A percentile compares a stretch with the other conserved stretches of the same genome.
Conservation (phyloP, 2,797 vertebrate species). For the Syngnathus rostellatus region DNA sequence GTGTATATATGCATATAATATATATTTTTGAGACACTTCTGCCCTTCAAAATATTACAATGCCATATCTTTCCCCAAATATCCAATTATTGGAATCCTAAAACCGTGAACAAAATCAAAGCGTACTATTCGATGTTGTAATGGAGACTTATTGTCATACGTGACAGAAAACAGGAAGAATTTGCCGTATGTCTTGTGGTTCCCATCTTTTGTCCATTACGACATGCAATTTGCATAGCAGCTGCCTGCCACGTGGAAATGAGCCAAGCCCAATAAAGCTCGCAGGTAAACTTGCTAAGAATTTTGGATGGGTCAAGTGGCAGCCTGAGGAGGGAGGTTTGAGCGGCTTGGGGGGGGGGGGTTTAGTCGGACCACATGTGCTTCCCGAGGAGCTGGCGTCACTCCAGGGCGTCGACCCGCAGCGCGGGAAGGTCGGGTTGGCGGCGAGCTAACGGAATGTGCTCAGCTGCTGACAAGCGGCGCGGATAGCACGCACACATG, state of each 20-base stretch:
- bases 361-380: slow-evolving; percentile 50
- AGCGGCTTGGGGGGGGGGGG: slow-evolving; percentile 11
- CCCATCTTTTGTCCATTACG: background rate
- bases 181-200: background rate
- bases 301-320: slow-evolving; percentile 22
- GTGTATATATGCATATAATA: no score
- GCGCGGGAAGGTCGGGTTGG: no score
- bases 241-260: background rate
- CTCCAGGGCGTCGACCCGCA: no score
- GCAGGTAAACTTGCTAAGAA: slow-evolving; percentile 1
- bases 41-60: no score
- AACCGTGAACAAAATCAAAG: no score
- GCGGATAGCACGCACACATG: slow-evolving; percentile 27
- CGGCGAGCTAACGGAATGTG: slow-evolving; percentile 50
- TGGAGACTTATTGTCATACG: background rate
- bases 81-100: no score
- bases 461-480: slow-evolving; percentile 59
- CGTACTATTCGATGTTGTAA: background rate
- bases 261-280: slow-evolving; percentile 3
- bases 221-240: background rate
- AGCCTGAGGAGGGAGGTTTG: slow-evolving; percentile 14
- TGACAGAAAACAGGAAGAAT: background rate
- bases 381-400: slow-evolving; percentile 43
- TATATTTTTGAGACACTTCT: no score
- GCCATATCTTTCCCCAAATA: no score